Percentiles rank a stretch among this genome's conserved stretches.
Evolutionary conservation across 2,113 vertebrate species (phyloP).

Genomic region (Burhinus bistriatus): DNA sequence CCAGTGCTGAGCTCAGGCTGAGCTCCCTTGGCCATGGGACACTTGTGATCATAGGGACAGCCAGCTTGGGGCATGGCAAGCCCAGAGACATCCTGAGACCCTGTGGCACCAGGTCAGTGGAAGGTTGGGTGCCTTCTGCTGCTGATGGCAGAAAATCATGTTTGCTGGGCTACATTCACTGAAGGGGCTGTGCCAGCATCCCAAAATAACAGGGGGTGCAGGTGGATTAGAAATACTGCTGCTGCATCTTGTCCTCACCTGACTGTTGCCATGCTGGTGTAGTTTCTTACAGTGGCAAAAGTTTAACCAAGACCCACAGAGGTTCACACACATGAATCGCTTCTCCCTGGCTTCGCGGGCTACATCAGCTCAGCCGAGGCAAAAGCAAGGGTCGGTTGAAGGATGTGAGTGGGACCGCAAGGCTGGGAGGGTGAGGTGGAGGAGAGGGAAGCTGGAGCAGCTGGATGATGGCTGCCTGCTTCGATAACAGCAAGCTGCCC

Average conservation of each 20-base stretch:
- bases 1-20: accelerated
- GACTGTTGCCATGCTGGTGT: not conserved
- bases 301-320: not conserved
- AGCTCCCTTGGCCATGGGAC: not conserved
- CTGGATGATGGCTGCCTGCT: not conserved
- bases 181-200: not conserved
- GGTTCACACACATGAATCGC: not conserved
- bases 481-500: not conserved
- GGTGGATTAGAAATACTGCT: not conserved
- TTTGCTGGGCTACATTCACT: not conserved
- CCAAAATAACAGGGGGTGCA: not conserved
- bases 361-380: not conserved
- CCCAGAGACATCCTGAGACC: not conserved
- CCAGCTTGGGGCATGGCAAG: not conserved
- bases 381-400: not conserved
- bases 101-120: accelerated
- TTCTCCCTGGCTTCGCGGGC: not conserved
- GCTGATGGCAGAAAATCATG: not conserved
- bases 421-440: not conserved
- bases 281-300: not conserved
- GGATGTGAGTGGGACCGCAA: not conserved
- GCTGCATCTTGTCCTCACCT: not conserved
- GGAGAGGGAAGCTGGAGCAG: not conserved
- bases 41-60: not conserved
- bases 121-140: not conserved